Evolutionary conservation across 2,888 invertebrate species (phyloP), one percentile per base, ranked within the genome.

Genomic region (Caenorhabditis drosophilae): DNA sequence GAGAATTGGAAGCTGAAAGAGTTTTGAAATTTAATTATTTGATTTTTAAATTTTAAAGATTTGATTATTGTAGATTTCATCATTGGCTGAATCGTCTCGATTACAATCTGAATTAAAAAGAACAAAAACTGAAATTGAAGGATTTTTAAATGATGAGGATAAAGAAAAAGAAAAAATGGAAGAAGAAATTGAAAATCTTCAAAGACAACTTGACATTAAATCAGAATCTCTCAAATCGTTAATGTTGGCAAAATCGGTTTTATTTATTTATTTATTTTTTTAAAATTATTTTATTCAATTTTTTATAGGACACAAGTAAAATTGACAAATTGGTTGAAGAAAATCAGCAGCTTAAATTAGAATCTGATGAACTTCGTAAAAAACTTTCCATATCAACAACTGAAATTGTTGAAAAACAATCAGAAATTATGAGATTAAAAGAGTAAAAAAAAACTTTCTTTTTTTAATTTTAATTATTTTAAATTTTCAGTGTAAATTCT

Each of bases 151-250:
- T 4, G 41, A 50, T 31, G 57, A 45, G 6, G 64, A 64, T 26
- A 45, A 56, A 27, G 56, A 55, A 4, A 59, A 66, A 42, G 56
- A 59, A 16, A 20, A 48, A 7, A 55, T 77, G 45, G 52, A 60
- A 20, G 55, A 57, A 12, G 79, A 80, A 31, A 56, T 76, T 23
- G 72, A 71, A 2, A 57, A 73, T 26, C 51, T 67, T 18, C 57
- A 73, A 35, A 66, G 68, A 31, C 78, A 80, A 49, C 40, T 80
- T 40, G 56, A 67, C 25, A 70, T 79, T 55, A 80, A 80, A 53
- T 34, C 60, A 7, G 79, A 80, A 0, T 78, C 80, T 2, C 52
- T 80, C 12, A 73, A 80, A 51, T 73, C 74, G 6, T 51, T 80
- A 12, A 75, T 68, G 67, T 47, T 80, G 16, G 80, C 77, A 2